Percentiles rank a stretch among this genome's conserved stretches.
These are phyloP conservation scores for Chloropsis cyanopogon DNA, from an alignment of 2,113 vertebrate genomes.

Conservation along the genomic window DNA sequence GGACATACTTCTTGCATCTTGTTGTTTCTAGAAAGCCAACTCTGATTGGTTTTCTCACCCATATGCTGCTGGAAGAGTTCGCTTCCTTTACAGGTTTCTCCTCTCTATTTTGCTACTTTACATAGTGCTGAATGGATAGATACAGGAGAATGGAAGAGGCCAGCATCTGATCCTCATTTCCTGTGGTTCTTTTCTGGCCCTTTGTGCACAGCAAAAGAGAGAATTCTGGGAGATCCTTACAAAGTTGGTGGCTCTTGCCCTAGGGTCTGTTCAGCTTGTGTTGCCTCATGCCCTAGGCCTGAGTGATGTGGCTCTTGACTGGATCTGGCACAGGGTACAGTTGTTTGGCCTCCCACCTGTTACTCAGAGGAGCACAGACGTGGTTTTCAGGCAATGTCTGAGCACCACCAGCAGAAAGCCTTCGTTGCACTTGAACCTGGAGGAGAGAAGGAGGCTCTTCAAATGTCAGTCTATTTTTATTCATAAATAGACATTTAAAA, in stretches of 20 bases:
- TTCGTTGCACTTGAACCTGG: neutral
- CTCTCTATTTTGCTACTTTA: neutral
- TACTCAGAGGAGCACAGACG: neutral
- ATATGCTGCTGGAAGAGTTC: neutral
- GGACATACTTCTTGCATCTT: neutral
- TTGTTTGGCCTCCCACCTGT: neutral
- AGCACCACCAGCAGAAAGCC: neutral
- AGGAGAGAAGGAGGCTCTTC: neutral
- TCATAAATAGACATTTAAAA: neutral
- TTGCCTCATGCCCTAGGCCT: neutral
- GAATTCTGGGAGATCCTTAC: neutral
- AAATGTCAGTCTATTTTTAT: neutral
- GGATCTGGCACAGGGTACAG: neutral
- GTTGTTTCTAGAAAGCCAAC: neutral
- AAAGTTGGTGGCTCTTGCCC: neutral
- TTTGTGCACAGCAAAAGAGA: neutral
- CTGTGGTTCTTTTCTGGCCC: neutral
- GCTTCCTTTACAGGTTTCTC: neutral
- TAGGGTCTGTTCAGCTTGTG: neutral
- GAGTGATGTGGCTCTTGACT: neutral
- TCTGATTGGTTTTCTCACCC: neutral
- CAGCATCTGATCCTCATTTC: neutral
- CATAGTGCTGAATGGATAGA: neutral
- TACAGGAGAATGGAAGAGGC: neutral
- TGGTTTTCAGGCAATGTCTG: neutral